Conservation (phyloP, 2,113 vertebrate species). For the Diadophis punctatus region DNA sequence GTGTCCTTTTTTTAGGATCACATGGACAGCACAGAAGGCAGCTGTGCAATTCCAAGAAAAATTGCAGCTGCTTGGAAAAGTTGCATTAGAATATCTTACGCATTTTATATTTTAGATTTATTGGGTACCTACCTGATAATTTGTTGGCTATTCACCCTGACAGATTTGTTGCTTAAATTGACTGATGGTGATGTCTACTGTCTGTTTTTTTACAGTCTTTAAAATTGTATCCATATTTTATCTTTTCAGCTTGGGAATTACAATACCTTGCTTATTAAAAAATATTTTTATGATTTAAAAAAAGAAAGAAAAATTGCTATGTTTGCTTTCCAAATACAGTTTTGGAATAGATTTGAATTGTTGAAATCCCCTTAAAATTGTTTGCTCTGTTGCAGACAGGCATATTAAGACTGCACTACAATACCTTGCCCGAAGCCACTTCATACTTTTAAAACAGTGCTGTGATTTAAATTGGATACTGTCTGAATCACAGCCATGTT, state of each 20-base stretch:
- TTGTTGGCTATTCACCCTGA: background rate
- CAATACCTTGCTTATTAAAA: background rate
- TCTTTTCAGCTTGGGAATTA: background rate
- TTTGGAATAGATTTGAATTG: background rate
- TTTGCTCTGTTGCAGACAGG: background rate
- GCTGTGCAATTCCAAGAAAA: background rate
- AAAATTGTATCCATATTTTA: background rate
- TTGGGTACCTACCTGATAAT: background rate
- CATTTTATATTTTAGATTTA: background rate
- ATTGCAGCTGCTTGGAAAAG: background rate
- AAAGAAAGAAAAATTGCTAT: background rate
- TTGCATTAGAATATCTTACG: background rate
- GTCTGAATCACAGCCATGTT: background rate
- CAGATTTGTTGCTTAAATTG: background rate
- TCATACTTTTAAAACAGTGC: background rate
- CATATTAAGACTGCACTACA: background rate
- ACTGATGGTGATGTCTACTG: background rate
- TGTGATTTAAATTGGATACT: background rate
- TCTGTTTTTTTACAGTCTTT: background rate
- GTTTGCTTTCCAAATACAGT: background rate
- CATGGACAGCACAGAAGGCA: background rate
- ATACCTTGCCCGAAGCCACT: background rate
- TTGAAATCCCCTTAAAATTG: background rate
- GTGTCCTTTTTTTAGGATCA: background rate
- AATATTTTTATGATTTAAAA: background rate